A percentile compares a stretch with the other conserved stretches of the same genome.
Conservation (phyloP, 2,113 vertebrate species). For the Potamarius usumacintae region DNA sequence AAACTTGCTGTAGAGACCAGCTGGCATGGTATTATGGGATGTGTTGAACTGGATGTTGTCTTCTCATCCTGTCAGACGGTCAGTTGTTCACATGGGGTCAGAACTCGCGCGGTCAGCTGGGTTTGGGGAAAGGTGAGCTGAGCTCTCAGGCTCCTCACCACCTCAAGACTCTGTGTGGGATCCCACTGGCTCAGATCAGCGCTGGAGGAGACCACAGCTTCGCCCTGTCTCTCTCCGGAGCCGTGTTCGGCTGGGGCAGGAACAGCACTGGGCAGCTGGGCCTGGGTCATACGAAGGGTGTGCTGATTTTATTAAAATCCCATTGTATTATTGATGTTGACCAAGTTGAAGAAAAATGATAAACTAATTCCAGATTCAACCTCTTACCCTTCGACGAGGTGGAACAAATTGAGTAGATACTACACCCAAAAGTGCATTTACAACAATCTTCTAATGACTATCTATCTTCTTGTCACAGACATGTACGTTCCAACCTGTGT, state of each 20-base stretch:
- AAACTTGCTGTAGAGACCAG: background rate
- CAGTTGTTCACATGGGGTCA: slow-evolving; percentile 76
- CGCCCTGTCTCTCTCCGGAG: slow-evolving; percentile 75
- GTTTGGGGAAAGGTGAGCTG: slow-evolving; percentile 52
- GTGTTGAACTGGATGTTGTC: background rate
- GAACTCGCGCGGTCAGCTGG: slow-evolving; percentile 76
- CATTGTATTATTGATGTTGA: background rate
- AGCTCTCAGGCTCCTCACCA: slow-evolving; percentile 49
- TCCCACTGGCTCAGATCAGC: slow-evolving; percentile 75
- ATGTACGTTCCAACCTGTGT: slow-evolving; percentile 79
- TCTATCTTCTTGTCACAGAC: slow-evolving; percentile 68
- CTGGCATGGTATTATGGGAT: background rate
- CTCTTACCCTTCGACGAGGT: background rate
- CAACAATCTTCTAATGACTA: background rate
- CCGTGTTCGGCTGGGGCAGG: slow-evolving; percentile 80
- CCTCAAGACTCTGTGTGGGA: slow-evolving; percentile 66
- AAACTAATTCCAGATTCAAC: background rate
- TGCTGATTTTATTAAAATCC: slow-evolving; percentile 30
- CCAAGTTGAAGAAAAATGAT: background rate
- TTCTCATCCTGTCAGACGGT: slow-evolving; percentile 44
- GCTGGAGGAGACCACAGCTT: slow-evolving; percentile 79
- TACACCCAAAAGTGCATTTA: background rate
- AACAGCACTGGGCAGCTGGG: slow-evolving; percentile 77
- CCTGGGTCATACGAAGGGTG: slow-evolving; percentile 60
- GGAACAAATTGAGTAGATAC: background rate